Evolutionary conservation across 2,797 vertebrate species (phyloP), one percentile per base, ranked within the genome.

Genomic region (Bradypodion pumilum): DNA sequence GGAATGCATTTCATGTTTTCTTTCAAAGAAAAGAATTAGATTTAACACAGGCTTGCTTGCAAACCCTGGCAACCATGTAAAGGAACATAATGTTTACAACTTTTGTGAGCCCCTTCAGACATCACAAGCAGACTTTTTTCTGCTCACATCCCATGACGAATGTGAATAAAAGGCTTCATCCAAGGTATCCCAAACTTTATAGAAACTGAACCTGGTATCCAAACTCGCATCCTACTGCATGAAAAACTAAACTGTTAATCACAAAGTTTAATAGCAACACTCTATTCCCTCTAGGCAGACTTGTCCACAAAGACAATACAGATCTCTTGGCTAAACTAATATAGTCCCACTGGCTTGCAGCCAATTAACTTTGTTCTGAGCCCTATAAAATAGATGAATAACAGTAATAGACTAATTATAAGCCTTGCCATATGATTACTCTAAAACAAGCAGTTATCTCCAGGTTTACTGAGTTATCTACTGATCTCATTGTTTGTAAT

Each of bases 21-120:
- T 89, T 93, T 94, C 94, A 91, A 89, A 90, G 92, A 84, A 94
- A 85, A 88, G n/a, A n/a, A 89, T 93, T 94, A 93, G 93, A 91
- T 93, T 93, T 94, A 90, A 91, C 88, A 86, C 59, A 1, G 84
- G 87, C 83, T 89, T 63, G 44, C 76, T 42, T 80, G 78, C 74
- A 86, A 83, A 91, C 86, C 89, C 92, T 74, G 86, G 77, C 81
- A 83, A 86, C 91, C 92, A 86, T 88, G 90, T 91, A 93, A 93
- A 83, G 83, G 83, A 88, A 85, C 76, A 87, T 85, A 88, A 87
- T 10, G 65, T 87, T 52, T 74, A 81, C 86, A 86, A 87, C 85
- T 44, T 74, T 87, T 91, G 72, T 62, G 23, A 23, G 35, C 83
- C 86, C 84, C 87, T 86, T 86, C 85, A 86, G 86, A 0, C 86